A percentile compares a stretch with the other conserved stretches of the same genome.
phyloP scores from a whole-genome alignment of 2,113 vertebrate genomes.

The Chaetorhynchus papuensis region DNA sequence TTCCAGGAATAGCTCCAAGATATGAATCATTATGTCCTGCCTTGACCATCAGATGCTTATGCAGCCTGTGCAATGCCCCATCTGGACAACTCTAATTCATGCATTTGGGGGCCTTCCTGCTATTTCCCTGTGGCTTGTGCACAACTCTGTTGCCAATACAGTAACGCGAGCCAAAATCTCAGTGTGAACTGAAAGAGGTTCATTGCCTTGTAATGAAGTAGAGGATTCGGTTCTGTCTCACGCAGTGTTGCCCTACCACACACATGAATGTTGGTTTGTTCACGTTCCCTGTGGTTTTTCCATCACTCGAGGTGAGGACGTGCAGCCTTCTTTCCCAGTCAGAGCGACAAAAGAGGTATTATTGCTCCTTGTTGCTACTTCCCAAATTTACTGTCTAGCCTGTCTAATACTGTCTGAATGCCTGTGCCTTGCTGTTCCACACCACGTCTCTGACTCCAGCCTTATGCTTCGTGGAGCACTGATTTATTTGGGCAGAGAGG shows the following conservation, averaged over 20 bases:
- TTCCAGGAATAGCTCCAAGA: constrained; percentile 31
- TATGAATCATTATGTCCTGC: constrained; percentile 46
- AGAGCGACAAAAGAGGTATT: neutral
- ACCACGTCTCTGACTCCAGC: neutral
- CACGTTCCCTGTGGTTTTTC: neutral
- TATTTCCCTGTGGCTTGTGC: neutral
- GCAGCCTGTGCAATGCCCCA: neutral
- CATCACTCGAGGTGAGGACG: neutral
- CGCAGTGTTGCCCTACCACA: neutral
- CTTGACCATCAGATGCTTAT: constrained; percentile 16
- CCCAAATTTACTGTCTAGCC: neutral
- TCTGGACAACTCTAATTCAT: neutral
- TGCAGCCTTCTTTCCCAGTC: neutral
- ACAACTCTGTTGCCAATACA: neutral
- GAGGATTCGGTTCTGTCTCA: neutral
- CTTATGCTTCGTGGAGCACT: neutral
- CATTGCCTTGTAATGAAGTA: neutral
- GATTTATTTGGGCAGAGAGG: neutral
- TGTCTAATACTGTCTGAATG: neutral
- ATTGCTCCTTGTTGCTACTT: neutral
- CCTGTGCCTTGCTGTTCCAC: neutral
- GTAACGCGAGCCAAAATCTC: neutral
- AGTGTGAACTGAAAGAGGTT: neutral
- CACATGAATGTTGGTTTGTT: neutral
- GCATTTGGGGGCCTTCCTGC: constrained; percentile 5